Evolutionary conservation across 2,888 invertebrate species (phyloP).

Genomic region (Serrognathus titanus): DNA sequence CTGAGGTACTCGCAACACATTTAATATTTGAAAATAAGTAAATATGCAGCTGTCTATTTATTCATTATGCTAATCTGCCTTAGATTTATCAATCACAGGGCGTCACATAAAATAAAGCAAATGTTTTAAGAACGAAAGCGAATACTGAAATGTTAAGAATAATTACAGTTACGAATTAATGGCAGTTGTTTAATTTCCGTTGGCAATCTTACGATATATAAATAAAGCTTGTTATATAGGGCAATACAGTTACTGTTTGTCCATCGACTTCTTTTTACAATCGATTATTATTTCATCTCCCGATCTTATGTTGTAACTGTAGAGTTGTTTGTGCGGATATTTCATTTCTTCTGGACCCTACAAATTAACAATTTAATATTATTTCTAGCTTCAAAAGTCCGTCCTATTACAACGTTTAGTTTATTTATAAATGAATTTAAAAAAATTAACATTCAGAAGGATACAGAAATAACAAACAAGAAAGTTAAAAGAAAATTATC

Average conservation of each 20-base stretch:
- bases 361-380: constrained; percentile 28
- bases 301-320: constrained; percentile 84
- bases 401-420: too few relatives aligned
- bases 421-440: too few relatives aligned
- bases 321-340: constrained; percentile 83
- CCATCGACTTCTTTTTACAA: constrained; percentile 59
- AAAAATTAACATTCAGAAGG: too few relatives aligned
- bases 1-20: not conserved
- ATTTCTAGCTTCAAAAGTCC: too few relatives aligned
- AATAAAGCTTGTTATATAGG: not conserved
- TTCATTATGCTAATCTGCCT: too few relatives aligned
- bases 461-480: too few relatives aligned
- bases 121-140: too few relatives aligned
- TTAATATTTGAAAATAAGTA: not conserved
- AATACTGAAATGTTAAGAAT: not conserved
- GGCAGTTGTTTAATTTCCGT: constrained; percentile 14
- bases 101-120: too few relatives aligned
- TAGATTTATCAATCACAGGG: too few relatives aligned
- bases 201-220: constrained; percentile 5
- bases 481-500: too few relatives aligned
- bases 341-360: constrained; percentile 87
- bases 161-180: not conserved
- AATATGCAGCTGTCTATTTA: too few relatives aligned
- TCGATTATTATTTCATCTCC: constrained; percentile 91
- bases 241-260: constrained; percentile 9